phyloP scores from a whole-genome alignment of 2,888 invertebrate genomes.

The Pristionchus mayeri region DNA sequence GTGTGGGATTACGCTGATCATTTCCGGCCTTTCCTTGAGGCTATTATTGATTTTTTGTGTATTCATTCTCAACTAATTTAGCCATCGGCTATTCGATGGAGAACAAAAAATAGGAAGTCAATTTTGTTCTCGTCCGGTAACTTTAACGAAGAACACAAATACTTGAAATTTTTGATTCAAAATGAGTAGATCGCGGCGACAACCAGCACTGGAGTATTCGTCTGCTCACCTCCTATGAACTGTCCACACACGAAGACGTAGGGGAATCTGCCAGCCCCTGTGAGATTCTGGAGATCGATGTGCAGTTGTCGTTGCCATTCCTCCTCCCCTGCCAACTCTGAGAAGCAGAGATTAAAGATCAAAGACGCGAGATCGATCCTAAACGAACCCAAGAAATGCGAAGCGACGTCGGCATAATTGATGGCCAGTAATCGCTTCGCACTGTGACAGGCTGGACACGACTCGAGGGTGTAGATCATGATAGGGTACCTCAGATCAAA shows the following conservation, averaged over 20 bases:
- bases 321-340: conserved; percentile 73
- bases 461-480: conserved; percentile 73
- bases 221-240: conserved; percentile 70
- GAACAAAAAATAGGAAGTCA: too few relatives aligned
- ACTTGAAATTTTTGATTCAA: too few relatives aligned
- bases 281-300: conserved; percentile 72
- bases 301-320: conserved; percentile 75
- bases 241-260: conserved; percentile 75
- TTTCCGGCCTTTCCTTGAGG: too few relatives aligned
- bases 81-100: too few relatives aligned
- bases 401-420: conserved; percentile 71
- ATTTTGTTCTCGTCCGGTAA: too few relatives aligned
- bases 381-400: conserved; percentile 69
- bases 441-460: conserved; percentile 72
- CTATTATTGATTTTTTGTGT: too few relatives aligned
- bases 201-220: too few relatives aligned
- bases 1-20: too few relatives aligned
- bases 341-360: background rate
- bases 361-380: background rate
- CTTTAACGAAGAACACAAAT: too few relatives aligned
- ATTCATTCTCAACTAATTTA: too few relatives aligned
- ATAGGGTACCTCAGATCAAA: conserved; percentile 59
- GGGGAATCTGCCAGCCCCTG: conserved; percentile 74
- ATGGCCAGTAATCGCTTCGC: conserved; percentile 74
- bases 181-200: too few relatives aligned